Conservation (phyloP, 2,113 vertebrate species). For the Scolopax mira region DNA sequence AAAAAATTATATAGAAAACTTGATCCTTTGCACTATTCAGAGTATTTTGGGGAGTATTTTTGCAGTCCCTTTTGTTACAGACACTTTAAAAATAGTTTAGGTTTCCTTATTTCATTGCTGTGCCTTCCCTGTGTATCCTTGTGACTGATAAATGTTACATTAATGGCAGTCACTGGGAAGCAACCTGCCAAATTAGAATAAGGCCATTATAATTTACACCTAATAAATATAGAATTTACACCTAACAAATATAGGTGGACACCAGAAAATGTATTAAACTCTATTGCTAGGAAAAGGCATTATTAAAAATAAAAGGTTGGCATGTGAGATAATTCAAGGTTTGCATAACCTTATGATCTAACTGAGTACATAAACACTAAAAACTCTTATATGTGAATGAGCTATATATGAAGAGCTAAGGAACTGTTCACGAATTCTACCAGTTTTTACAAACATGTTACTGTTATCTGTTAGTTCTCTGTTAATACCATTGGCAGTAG, state of each 20-base stretch:
- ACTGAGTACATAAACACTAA: neutral
- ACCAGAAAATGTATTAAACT: neutral
- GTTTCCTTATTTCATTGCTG: neutral
- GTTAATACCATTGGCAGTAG: neutral
- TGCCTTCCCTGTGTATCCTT: neutral
- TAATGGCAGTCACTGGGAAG: neutral
- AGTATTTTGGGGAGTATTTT: neutral
- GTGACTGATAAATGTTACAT: neutral
- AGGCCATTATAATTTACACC: neutral
- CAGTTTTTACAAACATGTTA: neutral
- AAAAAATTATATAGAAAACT: neutral
- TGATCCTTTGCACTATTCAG: neutral
- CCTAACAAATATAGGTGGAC: neutral
- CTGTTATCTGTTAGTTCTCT: neutral
- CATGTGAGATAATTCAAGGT: neutral
- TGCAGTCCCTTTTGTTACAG: slow-evolving; percentile 23
- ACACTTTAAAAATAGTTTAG: neutral
- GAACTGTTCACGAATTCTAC: neutral
- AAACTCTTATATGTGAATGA: neutral
- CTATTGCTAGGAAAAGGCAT: neutral
- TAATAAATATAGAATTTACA: neutral
- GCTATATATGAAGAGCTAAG: neutral
- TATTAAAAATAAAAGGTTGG: neutral
- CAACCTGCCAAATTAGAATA: slow-evolving; percentile 2
- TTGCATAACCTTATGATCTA: neutral